Base-by-base conservation (phyloP, 2,113 vertebrate species). In the Rallus limicola region DNA sequence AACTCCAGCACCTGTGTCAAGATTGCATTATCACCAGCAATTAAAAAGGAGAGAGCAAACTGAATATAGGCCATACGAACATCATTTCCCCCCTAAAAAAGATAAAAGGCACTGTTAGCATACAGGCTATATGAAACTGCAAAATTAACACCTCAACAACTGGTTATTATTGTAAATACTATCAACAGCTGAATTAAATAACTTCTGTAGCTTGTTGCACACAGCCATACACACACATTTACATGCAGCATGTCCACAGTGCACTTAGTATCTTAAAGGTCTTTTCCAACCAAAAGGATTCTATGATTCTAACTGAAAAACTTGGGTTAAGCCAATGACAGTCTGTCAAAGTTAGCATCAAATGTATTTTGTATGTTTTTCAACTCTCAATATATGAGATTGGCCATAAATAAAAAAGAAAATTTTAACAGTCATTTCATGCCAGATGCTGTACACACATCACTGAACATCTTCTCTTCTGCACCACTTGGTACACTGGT, bases 1-100 rank as follows among this genome's bases (percentile, higher is more conserved):
- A 98, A 88, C 56, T 99, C 99, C 94, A 99, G 97, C 87, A 99
- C 95, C 28, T 99, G 99, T 77, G 93, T 97, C 31, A 99, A 92
- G 25, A 98, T 97, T 42, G 97, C 92, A 81, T 97, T 98, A 77
- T 99, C 99, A 28, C 99, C 99, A 28, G 98, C 98, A 52, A 99
- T 98, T 81, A 99, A 91, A 83, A 99, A 99, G 53, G 99, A 99
- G 44, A 99, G 95, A 16, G 98, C 98, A 92, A 99, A 99, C 96
- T 99, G 99, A 94, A 99, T 98, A 33, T 99, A 99, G 60, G 99
- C 98, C 98, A 98, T 98, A 48, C 99, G 98, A n/a, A 99, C 98
- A 38, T 99, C 99, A 18, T 96, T 85, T 88, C 90, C 97, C 6
- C 99, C 99, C 99, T 99, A 77, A 76, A 68, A 87, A 74, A 88